phyloP scores from a whole-genome alignment of 2,888 invertebrate species.

The Tenthredo scrophulariae region DNA sequence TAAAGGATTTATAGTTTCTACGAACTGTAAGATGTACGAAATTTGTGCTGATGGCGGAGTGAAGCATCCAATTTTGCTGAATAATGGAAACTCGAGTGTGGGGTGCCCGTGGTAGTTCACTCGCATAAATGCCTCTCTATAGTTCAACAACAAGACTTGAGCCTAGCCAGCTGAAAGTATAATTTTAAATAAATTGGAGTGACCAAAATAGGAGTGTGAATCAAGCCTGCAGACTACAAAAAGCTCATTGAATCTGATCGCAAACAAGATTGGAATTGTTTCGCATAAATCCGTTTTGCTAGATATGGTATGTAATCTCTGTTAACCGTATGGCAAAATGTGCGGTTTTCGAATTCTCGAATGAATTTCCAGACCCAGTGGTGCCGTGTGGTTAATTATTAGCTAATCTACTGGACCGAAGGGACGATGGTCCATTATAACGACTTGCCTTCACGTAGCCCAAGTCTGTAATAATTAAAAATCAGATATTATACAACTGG shows the following conservation, averaged over 20 bases:
- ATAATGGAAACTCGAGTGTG: constrained; percentile 2
- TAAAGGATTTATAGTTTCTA: neutral
- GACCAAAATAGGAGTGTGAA: neutral
- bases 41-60: neutral
- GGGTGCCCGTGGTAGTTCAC: neutral
- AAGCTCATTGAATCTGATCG: neutral
- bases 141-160: neutral
- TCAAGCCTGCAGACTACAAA: neutral
- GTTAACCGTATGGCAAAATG: neutral
- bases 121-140: neutral
- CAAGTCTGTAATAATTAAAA: neutral
- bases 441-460: neutral
- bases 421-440: neutral
- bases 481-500: neutral
- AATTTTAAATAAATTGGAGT: constrained; percentile 1
- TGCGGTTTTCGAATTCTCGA: neutral
- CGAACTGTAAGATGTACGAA: neutral
- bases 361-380: neutral
- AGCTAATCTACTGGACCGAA: neutral
- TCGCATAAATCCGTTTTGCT: neutral
- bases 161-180: constrained; percentile 1
- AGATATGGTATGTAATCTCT: neutral
- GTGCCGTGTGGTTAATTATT: neutral
- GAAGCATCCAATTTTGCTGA: neutral
- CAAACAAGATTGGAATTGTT: constrained; percentile 9